Evolutionary conservation across 2,888 invertebrate genomes (phyloP).

Genomic region (Lamproptera curius): DNA sequence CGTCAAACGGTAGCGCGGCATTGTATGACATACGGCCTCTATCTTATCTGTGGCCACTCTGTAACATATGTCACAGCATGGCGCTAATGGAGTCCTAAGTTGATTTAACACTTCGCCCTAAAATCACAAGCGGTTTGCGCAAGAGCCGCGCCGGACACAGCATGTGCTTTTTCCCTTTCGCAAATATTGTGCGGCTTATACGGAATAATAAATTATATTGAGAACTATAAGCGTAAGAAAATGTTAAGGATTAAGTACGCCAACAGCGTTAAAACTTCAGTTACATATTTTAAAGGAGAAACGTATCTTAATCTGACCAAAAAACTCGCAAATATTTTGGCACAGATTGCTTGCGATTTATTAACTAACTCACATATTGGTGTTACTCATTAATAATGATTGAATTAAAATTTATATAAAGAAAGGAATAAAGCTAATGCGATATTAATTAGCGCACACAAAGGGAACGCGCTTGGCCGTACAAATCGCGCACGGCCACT

Average conservation of each 20-base stretch:
- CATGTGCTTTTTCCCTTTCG: constrained; percentile 43
- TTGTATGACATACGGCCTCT: constrained; percentile 73
- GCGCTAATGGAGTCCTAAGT: constrained; percentile 63
- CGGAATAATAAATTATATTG: no score
- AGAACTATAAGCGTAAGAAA: no score
- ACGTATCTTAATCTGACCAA: no score
- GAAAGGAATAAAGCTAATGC: constrained; percentile 8
- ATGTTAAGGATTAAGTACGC: no score
- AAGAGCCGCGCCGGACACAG: constrained; percentile 43
- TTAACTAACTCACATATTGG: no score
- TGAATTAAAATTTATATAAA: no score
- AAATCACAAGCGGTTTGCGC: constrained; percentile 53
- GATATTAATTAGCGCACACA: constrained; percentile 39
- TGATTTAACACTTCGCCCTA: constrained; percentile 65
- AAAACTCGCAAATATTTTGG: no score
- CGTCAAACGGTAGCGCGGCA: constrained; percentile 71
- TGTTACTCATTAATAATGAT: no score
- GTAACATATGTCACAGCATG: constrained; percentile 65
- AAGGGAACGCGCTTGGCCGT: constrained; percentile 34
- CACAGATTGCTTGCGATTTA: no score
- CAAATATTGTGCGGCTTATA: no score
- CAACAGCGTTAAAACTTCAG: no score
- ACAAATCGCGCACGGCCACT: constrained; percentile 43
- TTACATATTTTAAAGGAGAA: constrained; percentile 18
- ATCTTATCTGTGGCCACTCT: constrained; percentile 74